Evolutionary conservation across 2,113 vertebrate species (phyloP).

Genomic region (Sisor rabdophorus): DNA sequence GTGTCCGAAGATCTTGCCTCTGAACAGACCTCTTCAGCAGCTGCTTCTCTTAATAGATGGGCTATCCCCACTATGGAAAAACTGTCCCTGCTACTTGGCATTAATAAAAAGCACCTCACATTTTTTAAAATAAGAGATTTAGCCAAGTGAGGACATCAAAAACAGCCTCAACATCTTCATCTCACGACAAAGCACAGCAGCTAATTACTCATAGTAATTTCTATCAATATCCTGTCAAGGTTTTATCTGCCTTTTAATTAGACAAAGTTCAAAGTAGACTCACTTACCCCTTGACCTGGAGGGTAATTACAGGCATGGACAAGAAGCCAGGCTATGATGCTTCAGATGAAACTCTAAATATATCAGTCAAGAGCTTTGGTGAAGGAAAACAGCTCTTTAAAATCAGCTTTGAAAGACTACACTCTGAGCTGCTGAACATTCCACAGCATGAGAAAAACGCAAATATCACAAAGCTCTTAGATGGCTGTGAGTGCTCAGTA

Average conservation of each 20-base stretch:
- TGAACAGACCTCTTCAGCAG: background rate
- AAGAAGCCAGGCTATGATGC: conserved; percentile 8
- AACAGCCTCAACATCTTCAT: background rate
- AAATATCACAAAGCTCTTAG: conserved; percentile 26
- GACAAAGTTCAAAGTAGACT: conserved; percentile 22
- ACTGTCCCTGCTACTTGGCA: background rate
- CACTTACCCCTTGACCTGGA: conserved; percentile 53
- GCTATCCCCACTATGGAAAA: background rate
- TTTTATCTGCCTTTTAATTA: conserved; percentile 1
- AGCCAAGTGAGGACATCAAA: conserved; percentile 11
- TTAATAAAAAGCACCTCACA: conserved; percentile 3
- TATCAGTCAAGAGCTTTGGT: conserved; percentile 50
- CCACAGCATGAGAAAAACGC: conserved; percentile 30
- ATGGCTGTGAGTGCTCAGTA: conserved; percentile 16
- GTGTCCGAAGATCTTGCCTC: conserved; percentile 15
- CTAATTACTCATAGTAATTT: background rate
- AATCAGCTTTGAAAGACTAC: conserved; percentile 26
- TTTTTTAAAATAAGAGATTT: conserved; percentile 21
- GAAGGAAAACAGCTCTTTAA: background rate
- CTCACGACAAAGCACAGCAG: background rate
- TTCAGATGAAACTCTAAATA: conserved; percentile 13
- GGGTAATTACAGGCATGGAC: conserved; percentile 48
- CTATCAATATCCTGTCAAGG: conserved; percentile 16
- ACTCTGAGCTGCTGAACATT: conserved; percentile 31
- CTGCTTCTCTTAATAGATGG: conserved; percentile 6